Base-by-base conservation (phyloP, 1,140 invertebrate species). In the Battus philenor region DNA sequence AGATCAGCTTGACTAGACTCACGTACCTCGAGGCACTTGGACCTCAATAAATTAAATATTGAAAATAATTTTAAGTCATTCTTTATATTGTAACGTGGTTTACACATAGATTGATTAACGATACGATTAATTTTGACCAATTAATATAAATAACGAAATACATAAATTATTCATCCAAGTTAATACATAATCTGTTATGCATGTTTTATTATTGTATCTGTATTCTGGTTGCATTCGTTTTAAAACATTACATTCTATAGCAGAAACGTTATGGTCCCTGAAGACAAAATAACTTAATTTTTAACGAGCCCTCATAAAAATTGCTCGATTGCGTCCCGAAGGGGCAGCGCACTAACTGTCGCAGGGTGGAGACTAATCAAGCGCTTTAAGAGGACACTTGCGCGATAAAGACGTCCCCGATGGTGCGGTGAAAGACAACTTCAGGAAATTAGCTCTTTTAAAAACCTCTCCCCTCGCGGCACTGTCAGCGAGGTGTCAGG, bases 241-340 rank as follows among this genome's bases (percentile, higher is more conserved):
- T 26, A 29, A 29, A 27, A 41, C 26, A 17, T 27, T 33, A 12
- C 18, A 26, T 30, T 50, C 15, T n/a, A n/a, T n/a, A n/a, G n/a
- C n/a, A 29, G 17, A 34, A 24, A 27, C 48, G 39, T 47, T 29
- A 62, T 34, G 51, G 54, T 55, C 56, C 47, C 50, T 59, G 47
- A 18, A 60, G 59, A 73, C 68, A 69, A 73, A 72, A 68, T 61
- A 67, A 69, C 60, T 77, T 73, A 77, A 77, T 81, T 78, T 72
- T 71, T 71, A 79, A 74, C 62, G 71, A 69, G 64, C 45, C 44
- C 56, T 65, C 69, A 63, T 79, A 69, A 79, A 74, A 76, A 72
- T 71, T 67, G 64, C 75, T 77, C 79, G 78, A 82, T 78, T 80
- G 68, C 68, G 59, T 75, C 68, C 70, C 66, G 44, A 15, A 67